Base-by-base conservation (phyloP, 2,888 invertebrate genomes). In the Callyntrura sp. region DNA sequence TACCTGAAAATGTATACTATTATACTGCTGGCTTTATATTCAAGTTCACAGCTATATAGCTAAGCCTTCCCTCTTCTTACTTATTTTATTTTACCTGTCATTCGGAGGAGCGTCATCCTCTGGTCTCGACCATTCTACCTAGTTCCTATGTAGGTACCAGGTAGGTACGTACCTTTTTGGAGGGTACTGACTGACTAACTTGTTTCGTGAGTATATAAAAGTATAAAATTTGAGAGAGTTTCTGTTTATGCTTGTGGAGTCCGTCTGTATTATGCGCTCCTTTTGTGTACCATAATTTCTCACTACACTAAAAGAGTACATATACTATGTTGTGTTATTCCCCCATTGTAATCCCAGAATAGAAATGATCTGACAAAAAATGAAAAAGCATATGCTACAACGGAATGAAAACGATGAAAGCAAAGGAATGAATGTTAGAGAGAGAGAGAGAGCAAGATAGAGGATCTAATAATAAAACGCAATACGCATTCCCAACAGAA, bases 331-430 rank as follows among this genome's bases (percentile, higher is more conserved):
- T 17, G 25, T 0, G 28, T n/a, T 51, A 8, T 45, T 3, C 1
- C 9, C 12, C 35, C 35, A 84, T 89, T 89, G 88, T 90, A n/a
- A 43, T 62, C 51, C 87, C 87, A 87, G 90, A 88, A 90, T 90
- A 73, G 90, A 83, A 90, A 90, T 79, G 86, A 87, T 87, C 90
- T 90, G 85, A 87, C 68, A 90, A 84, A 90, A 73, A 65, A 62
- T 43, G 76, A 62, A 82, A 83, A 20, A 23, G 28, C 5, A 45
- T 51, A 25, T 48, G 62, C 55, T 85, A 35, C n/a, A n/a, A n/a
- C 51, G 20, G 11, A 81, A 20, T 17, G 14, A 73, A 55, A 57
- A 76, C 62, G 20, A 70, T 9, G 35, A 62, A 23, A 57, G 76
- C 62, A 9, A 68, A 28, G 43, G 55, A 48, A 70, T 51, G 28